Percentiles rank a stretch among this genome's conserved stretches.
Conservation (phyloP, 2,113 vertebrate species). For the Macaca fascicularis region DNA sequence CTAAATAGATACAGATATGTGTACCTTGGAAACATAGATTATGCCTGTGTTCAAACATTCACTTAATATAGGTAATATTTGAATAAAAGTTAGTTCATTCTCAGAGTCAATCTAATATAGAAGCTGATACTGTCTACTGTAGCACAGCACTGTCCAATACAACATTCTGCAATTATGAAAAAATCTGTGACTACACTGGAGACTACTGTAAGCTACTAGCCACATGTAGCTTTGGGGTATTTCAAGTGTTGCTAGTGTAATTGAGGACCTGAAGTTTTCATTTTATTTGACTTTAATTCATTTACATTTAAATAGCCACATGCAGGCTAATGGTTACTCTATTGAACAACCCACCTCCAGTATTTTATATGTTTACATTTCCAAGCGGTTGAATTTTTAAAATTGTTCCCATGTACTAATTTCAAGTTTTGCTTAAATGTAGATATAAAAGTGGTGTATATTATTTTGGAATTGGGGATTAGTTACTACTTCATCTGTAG, state of each 20-base stretch:
- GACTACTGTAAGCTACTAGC: fast-evolving
- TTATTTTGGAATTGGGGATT: background rate
- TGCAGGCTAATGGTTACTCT: background rate
- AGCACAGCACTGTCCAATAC: background rate
- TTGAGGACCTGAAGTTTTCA: background rate
- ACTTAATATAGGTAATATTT: background rate
- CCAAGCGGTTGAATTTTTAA: background rate
- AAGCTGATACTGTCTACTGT: background rate
- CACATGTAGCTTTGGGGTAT: background rate
- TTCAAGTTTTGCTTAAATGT: background rate
- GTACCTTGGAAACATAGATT: background rate
- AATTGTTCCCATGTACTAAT: background rate
- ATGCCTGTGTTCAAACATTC: background rate
- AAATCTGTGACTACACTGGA: background rate
- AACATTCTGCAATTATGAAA: background rate
- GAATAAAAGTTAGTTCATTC: background rate
- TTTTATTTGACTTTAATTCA: background rate
- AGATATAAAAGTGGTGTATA: background rate
- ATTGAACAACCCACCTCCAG: background rate
- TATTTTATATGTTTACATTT: background rate
- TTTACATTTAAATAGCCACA: background rate
- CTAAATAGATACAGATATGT: background rate
- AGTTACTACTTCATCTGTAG: background rate
- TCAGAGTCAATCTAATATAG: background rate
- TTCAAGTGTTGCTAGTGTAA: background rate